phyloP scores from a whole-genome alignment of 23 tunicate genomes.

The Styela clava region DNA sequence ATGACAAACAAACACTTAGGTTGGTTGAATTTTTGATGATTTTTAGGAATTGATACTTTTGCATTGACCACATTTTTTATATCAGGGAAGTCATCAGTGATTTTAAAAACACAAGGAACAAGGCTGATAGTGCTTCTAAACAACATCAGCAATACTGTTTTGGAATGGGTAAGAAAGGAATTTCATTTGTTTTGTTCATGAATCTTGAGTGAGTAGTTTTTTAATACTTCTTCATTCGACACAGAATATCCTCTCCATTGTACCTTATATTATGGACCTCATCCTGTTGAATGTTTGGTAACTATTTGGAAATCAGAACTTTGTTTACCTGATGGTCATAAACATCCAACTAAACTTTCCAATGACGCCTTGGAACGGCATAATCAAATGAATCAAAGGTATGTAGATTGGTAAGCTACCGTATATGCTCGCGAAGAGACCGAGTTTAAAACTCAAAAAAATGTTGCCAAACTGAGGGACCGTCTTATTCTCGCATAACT shows the following conservation, averaged over 20 bases:
- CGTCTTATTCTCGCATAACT: too few relatives aligned
- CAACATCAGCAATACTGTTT: constrained; percentile 3
- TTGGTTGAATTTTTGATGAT: too few relatives aligned
- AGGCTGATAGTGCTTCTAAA: constrained; percentile 1
- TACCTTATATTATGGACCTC: constrained; percentile 21
- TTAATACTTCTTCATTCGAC: not conserved
- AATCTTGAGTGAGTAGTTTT: too few relatives aligned
- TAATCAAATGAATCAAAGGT: not conserved
- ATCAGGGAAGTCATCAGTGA: constrained; percentile 14
- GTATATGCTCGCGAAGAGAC: not conserved
- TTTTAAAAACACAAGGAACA: not conserved
- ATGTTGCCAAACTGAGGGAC: too few relatives aligned
- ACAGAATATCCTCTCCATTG: constrained; percentile 21
- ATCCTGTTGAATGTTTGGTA: constrained; percentile 19
- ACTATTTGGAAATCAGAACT: constrained; percentile 23
- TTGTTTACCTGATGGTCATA: not conserved
- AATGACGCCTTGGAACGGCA: not conserved
- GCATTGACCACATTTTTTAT: too few relatives aligned
- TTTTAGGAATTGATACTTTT: too few relatives aligned
- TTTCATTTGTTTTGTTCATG: too few relatives aligned
- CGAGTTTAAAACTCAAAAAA: too few relatives aligned
- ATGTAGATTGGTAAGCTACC: too few relatives aligned
- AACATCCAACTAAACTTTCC: constrained; percentile 18
- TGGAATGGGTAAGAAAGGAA: constrained; percentile 24
- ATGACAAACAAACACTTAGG: not conserved